phyloP scores from a whole-genome alignment of 2,888 invertebrate genomes.

The Tetragonula carbonaria region DNA sequence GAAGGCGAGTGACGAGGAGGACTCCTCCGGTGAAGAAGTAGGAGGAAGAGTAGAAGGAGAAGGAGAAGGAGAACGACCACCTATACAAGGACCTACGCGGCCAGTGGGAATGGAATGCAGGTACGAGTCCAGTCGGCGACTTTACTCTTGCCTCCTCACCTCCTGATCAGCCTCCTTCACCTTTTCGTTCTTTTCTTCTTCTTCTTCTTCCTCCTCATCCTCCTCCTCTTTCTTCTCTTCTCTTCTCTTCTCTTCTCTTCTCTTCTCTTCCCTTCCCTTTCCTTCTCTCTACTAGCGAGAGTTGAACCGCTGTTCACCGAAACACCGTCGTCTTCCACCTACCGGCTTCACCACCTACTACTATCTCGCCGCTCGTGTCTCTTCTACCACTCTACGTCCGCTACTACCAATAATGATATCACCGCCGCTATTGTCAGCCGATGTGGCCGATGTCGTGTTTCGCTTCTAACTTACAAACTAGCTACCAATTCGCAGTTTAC shows the following conservation, averaged over 20 bases:
- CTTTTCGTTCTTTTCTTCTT: conserved; percentile 52
- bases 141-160: conserved; percentile 72
- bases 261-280: conserved; percentile 42
- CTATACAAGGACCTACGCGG: conserved; percentile 83
- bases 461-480: background rate
- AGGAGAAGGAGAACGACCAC: conserved; percentile 75
- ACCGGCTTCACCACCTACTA: conserved; percentile 65
- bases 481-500: background rate
- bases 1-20: conserved; percentile 49
- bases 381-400: conserved; percentile 33
- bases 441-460: conserved; percentile 8
- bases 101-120: conserved; percentile 84
- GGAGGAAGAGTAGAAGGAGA: conserved; percentile 65
- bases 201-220: conserved; percentile 56
- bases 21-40: conserved; percentile 55
- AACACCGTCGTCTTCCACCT: conserved; percentile 70
- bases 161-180: conserved; percentile 71
- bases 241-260: conserved; percentile 40
- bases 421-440: conserved; percentile 39
- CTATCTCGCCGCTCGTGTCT: conserved; percentile 35
- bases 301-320: conserved; percentile 72
- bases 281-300: conserved; percentile 51
- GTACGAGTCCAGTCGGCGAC: conserved; percentile 80
- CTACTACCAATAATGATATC: conserved; percentile 53
- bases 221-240: conserved; percentile 67